Evolutionary conservation across 1,140 invertebrate species (phyloP), one percentile per base, ranked within the genome.

Genomic region (Acarapis woodi): DNA sequence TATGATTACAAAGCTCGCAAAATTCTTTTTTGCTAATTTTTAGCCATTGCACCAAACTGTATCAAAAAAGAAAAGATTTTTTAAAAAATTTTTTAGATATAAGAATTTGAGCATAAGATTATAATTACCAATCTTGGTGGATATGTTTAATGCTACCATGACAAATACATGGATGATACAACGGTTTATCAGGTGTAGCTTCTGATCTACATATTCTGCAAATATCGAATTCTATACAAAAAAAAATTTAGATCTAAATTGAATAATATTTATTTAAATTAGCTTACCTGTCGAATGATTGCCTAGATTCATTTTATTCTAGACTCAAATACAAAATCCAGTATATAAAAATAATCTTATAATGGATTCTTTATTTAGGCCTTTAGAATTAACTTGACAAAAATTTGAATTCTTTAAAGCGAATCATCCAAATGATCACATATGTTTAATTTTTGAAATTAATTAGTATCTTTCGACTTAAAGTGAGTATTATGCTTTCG

Each of bases 71-170:
- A 42, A 16, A 38, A 31, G 25, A 41, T n/a, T n/a, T n/a, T n/a
- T n/a, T n/a, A n/a, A 12, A 39, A 33, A 40, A 6, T 25, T 31
- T 37, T 24, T 31, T 41, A 35, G 31, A 28, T 30, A 31, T 24
- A 4, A 32, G 15, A 5, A 37, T 30, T 20, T 36, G 4, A 41
- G 15, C 10, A 44, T 21, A 8, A n/a, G n/a, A n/a, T n/a, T 4
- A 21, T 31, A 24, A 38, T 15, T 49, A 61, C 59, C 66, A 68
- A 42, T 68, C 66, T 54, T 94, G 87, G 57, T 99, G 90, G 32
- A 97, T 94, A 64, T 76, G 97, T 61, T 94, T 96, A 42, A 97
- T 99, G 43, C 79, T 90, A 30, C 90, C 90, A 9, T 85, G 93
- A 55, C 90, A 97, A 35, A 96, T 87, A 57, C 90, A 99, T 0